Conservation (phyloP, 2,113 vertebrate species). For the Probosciger aterrimus region DNA sequence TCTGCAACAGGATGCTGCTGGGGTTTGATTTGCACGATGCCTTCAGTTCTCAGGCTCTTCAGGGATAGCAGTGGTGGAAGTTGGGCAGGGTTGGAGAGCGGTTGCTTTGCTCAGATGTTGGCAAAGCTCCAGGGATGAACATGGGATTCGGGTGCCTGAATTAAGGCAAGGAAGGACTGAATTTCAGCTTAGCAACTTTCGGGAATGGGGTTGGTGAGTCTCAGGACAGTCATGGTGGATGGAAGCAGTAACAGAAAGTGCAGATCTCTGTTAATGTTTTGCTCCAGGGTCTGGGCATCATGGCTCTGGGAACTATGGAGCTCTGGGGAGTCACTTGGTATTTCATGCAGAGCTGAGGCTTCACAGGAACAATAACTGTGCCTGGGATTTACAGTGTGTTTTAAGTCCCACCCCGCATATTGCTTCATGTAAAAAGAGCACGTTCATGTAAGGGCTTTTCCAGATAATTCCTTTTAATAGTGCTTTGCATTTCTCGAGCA, state of each 20-base stretch:
- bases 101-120: background rate
- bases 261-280: background rate
- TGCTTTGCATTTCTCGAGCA: background rate
- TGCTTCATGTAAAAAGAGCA: too few species aligned
- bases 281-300: accelerated
- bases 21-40: too few species aligned
- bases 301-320: background rate
- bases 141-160: background rate
- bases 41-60: background rate
- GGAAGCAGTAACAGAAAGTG: background rate
- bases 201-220: background rate
- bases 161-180: background rate
- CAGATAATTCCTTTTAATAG: background rate
- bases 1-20: background rate
- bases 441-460: background rate
- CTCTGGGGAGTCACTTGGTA: background rate
- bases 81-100: background rate
- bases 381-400: accelerated
- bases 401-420: background rate
- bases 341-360: background rate
- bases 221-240: background rate
- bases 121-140: background rate
- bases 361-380: background rate
- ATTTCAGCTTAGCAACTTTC: background rate
- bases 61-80: too few species aligned